phyloP scores from a whole-genome alignment of 2,888 invertebrate species.

The Parthenolecanium corni region DNA sequence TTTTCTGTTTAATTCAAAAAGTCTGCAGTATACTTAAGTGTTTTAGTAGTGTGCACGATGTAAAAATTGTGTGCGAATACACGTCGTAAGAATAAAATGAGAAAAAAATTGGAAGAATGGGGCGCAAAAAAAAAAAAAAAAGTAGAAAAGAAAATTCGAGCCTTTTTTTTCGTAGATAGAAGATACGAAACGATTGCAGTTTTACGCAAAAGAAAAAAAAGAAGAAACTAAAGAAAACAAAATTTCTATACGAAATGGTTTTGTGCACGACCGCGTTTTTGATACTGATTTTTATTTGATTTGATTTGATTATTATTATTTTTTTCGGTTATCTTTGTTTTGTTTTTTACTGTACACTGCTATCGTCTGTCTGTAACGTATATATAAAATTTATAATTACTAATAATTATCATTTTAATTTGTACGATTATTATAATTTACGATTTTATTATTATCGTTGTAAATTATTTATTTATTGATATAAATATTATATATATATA shows the following conservation, averaged over 20 bases:
- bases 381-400: slow-evolving; percentile 13
- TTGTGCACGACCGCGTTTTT: background rate
- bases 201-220: background rate
- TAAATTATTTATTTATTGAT: slow-evolving; percentile 18
- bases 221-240: background rate
- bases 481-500: slow-evolving; percentile 9
- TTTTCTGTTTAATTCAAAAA: background rate
- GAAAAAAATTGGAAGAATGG: no score
- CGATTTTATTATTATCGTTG: slow-evolving; percentile 16
- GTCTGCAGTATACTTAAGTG: background rate
- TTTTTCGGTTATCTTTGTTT: background rate
- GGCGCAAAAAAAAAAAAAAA: no score
- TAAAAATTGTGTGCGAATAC: no score
- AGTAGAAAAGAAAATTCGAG: no score
- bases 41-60: slow-evolving; percentile 6
- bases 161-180: no score
- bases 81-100: no score
- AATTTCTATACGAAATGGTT: no score
- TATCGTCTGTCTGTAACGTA: slow-evolving; percentile 21
- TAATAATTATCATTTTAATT: slow-evolving; percentile 19
- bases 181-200: background rate
- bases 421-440: slow-evolving; percentile 13
- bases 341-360: slow-evolving; percentile 20
- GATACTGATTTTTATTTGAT: background rate
- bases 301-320: slow-evolving; percentile 5